A percentile compares a stretch with the other conserved stretches of the same genome.
Evolutionary conservation across 2,113 vertebrate species (phyloP).

Genomic region (Asarcornis scutulata): DNA sequence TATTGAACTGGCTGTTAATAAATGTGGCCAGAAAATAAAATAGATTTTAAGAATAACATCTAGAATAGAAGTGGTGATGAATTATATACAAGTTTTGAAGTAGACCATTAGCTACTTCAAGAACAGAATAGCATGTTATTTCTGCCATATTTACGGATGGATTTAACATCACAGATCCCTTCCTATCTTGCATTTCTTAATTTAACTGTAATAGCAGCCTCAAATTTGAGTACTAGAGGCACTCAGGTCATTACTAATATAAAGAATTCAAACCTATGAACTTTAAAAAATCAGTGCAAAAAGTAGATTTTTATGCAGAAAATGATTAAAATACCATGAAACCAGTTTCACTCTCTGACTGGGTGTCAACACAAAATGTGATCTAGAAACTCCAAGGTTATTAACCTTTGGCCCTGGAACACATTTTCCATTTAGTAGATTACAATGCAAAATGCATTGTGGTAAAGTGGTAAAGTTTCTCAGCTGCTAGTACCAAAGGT

Average conservation of each 20-base stretch:
- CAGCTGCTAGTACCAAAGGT: not conserved
- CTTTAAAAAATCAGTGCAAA: not conserved
- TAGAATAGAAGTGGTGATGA: not conserved
- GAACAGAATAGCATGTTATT: not conserved
- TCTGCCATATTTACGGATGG: not conserved
- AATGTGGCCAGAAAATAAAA: not conserved
- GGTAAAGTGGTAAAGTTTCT: not conserved
- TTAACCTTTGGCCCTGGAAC: not conserved
- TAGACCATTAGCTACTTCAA: fast-evolving
- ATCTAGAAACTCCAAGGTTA: not conserved
- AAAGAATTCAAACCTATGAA: not conserved
- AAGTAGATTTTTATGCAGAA: not conserved
- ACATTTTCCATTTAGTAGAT: not conserved
- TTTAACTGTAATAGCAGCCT: not conserved
- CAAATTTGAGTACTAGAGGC: not conserved
- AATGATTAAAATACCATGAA: not conserved
- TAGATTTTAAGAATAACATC: not conserved
- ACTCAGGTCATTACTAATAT: not conserved
- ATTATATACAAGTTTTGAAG: not conserved
- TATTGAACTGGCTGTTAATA: not conserved
- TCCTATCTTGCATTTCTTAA: not conserved
- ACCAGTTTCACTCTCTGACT: not conserved
- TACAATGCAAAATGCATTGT: not conserved
- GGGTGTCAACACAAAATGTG: not conserved
- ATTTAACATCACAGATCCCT: not conserved